Conservation (phyloP, 2,113 vertebrate species). For the Amblyornis subalaris region DNA sequence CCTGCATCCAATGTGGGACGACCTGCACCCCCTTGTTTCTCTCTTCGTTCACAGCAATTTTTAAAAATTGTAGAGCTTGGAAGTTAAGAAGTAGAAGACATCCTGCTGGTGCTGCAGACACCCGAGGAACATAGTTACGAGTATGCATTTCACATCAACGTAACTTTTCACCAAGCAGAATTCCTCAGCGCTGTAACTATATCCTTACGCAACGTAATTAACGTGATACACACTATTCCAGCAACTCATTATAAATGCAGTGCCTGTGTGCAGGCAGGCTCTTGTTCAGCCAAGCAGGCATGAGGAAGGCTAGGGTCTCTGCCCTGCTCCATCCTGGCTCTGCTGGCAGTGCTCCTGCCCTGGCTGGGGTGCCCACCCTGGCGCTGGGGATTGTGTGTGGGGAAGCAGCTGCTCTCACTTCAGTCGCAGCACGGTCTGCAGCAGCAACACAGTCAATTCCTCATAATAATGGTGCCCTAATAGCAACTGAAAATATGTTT, state of each 20-base stretch:
- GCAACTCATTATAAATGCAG: neutral
- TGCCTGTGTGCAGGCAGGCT: neutral
- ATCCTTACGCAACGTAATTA: neutral
- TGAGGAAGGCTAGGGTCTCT: neutral
- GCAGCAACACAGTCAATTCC: slow-evolving; percentile 39
- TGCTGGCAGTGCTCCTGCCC: neutral
- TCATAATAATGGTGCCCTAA: slow-evolving; percentile 60
- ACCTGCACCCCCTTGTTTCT: neutral
- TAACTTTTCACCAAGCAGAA: neutral
- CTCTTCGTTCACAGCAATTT: neutral
- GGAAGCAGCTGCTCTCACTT: neutral
- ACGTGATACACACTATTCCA: neutral
- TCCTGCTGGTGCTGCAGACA: neutral
- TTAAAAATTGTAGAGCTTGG: neutral
- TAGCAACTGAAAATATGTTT: slow-evolving; percentile 67
- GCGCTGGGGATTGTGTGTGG: rapidly evolving
- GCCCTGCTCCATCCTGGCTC: neutral
- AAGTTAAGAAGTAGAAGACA: neutral
- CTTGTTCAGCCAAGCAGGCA: rapidly evolving
- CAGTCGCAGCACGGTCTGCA: neutral
- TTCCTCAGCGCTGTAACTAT: neutral
- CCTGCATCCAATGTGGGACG: rapidly evolving
- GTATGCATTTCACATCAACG: rapidly evolving
- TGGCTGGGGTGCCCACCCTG: neutral
- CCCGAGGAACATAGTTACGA: rapidly evolving